Evolutionary conservation across 2,797 vertebrate species (phyloP).

Genomic region (Poecilia velifera): DNA sequence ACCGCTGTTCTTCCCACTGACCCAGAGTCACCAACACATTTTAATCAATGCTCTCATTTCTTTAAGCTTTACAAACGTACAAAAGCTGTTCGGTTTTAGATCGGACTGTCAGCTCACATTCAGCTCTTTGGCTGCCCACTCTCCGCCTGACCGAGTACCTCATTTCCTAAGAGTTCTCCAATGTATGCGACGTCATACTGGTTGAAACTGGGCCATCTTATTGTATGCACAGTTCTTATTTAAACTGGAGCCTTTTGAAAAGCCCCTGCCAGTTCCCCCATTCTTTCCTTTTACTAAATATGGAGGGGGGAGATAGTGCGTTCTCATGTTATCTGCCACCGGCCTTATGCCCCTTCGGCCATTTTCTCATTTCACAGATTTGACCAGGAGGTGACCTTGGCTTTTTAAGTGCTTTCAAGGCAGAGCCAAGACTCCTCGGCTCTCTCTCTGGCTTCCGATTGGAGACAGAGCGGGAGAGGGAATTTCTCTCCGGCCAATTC

Average conservation of each 20-base stretch:
- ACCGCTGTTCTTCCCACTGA: background rate
- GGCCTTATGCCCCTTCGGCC: conserved; percentile 74
- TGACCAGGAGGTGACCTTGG: conserved; percentile 82
- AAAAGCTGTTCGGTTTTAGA: conserved; percentile 38
- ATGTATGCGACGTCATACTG: conserved; percentile 53
- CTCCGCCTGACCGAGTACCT: conserved; percentile 49
- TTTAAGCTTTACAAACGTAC: background rate
- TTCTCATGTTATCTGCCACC: conserved; percentile 81
- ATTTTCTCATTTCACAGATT: conserved; percentile 83
- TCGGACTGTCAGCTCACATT: conserved; percentile 23
- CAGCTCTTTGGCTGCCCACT: conserved; percentile 31
- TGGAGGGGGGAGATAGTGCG: conserved; percentile 79
- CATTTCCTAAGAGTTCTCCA: conserved; percentile 67
- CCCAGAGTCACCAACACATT: background rate
- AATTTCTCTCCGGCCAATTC: conserved; percentile 47
- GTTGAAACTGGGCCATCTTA: conserved; percentile 66
- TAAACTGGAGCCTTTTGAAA: conserved; percentile 62
- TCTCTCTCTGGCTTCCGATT: conserved; percentile 58
- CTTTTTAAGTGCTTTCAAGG: conserved; percentile 81
- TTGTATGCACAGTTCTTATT: conserved; percentile 66
- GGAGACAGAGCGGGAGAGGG: conserved; percentile 39
- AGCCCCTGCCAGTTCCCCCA: conserved; percentile 50
- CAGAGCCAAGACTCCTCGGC: conserved; percentile 66
- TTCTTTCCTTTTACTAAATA: conserved; percentile 67
- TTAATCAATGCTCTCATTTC: conserved; percentile 8